Conservation (phyloP, 2,113 vertebrate species). For the Ailuropoda melanoleuca region DNA sequence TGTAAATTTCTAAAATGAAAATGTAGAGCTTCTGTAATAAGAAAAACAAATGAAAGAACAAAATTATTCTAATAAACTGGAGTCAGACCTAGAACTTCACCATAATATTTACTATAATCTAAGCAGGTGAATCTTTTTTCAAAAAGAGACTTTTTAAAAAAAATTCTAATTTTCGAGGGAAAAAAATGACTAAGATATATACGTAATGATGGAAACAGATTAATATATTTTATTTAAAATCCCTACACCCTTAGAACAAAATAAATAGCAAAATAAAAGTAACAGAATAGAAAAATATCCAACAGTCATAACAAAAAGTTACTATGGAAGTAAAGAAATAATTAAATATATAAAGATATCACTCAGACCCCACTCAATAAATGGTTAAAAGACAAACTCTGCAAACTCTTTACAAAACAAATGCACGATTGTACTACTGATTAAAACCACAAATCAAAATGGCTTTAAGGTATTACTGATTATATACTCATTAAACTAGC, state of each 20-base stretch:
- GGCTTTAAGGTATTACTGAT: not conserved
- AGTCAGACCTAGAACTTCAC: not conserved
- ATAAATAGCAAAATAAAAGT: not conserved
- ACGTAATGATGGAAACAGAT: not conserved
- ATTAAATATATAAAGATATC: not conserved
- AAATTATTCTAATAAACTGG: not conserved
- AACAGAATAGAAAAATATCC: not conserved
- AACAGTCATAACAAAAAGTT: not conserved
- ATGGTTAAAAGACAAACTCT: not conserved
- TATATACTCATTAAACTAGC: not conserved
- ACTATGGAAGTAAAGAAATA: not conserved
- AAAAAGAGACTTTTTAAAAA: not conserved
- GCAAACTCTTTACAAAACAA: not conserved
- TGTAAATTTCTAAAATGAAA: conserved; percentile 44
- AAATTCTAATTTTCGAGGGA: not conserved
- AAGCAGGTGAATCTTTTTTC: not conserved
- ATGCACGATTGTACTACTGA: not conserved
- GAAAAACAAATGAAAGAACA: conserved; percentile 15
- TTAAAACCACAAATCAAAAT: not conserved
- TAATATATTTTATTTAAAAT: not conserved
- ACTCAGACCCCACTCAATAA: not conserved
- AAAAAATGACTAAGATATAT: not conserved
- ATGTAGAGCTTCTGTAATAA: not conserved
- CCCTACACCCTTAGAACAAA: not conserved
- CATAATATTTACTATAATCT: conserved; percentile 4